Percentiles rank a stretch among this genome's conserved stretches.
phyloP scores from a whole-genome alignment of 2,797 vertebrate species.

The Lutjanus argentimaculatus region DNA sequence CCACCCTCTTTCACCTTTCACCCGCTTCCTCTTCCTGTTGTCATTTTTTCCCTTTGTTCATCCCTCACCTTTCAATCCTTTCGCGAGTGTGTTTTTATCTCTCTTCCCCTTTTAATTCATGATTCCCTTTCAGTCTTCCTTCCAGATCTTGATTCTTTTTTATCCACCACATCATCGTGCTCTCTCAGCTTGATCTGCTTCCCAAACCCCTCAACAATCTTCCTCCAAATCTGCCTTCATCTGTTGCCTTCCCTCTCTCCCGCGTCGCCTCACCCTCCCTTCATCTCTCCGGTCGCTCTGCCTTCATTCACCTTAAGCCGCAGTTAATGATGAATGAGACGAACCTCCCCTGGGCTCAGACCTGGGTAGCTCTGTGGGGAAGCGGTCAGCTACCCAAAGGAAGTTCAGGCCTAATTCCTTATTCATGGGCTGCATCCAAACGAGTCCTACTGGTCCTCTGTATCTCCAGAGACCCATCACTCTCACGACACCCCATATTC shows the following conservation, averaged over 20 bases:
- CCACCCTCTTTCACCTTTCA: slow-evolving; percentile 26
- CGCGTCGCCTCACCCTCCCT: slow-evolving; percentile 28
- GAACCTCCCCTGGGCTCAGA: slow-evolving; percentile 54
- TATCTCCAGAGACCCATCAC: slow-evolving; percentile 40
- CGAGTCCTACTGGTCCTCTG: slow-evolving; percentile 23
- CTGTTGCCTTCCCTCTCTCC: slow-evolving; percentile 51
- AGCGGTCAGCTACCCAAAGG: slow-evolving; percentile 49
- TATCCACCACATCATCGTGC: slow-evolving; percentile 17
- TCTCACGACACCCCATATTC: slow-evolving; percentile 43
- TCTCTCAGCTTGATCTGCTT: slow-evolving; percentile 55
- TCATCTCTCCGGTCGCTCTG: slow-evolving; percentile 47
- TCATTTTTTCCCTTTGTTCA: slow-evolving; percentile 7
- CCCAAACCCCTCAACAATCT: slow-evolving; percentile 59
- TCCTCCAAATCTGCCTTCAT: slow-evolving; percentile 53
- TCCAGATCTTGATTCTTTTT: slow-evolving; percentile 20
- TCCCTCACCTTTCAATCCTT: slow-evolving; percentile 9
- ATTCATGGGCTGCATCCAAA: slow-evolving; percentile 73
- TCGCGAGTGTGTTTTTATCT: slow-evolving; percentile 29
- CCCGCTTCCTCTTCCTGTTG: slow-evolving; percentile 1
- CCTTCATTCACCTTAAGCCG: slow-evolving; percentile 71
- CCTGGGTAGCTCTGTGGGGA: slow-evolving; percentile 58
- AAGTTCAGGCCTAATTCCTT: slow-evolving; percentile 63
- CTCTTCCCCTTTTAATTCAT: slow-evolving; percentile 30
- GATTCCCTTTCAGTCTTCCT: slow-evolving; percentile 34
- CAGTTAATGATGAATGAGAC: slow-evolving; percentile 80